phyloP scores from a whole-genome alignment of 1,140 invertebrate genomes.

The Drosophila guanche region DNA sequence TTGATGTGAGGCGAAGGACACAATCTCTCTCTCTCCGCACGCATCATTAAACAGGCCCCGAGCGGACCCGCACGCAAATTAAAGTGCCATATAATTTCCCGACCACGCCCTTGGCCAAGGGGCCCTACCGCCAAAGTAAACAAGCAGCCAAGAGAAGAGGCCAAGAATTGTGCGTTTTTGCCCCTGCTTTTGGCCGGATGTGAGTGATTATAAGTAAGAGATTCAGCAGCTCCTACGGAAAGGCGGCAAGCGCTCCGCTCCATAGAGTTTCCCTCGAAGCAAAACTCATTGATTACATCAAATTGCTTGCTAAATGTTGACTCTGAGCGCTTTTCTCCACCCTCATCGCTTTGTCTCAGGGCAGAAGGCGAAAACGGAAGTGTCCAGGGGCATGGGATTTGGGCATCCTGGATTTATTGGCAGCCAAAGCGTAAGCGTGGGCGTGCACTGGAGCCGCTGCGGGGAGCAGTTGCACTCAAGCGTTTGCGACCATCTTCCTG shows the following conservation, averaged over 20 bases:
- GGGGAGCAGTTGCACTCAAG: slow-evolving; percentile 10
- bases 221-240: slow-evolving; percentile 17
- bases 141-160: slow-evolving; percentile 6
- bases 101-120: slow-evolving; percentile 27
- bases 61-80: slow-evolving; percentile 59
- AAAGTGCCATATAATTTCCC: slow-evolving; percentile 64
- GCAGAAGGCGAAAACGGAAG: slow-evolving; percentile 57
- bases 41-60: slow-evolving; percentile 64
- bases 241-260: not conserved
- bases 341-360: slow-evolving; percentile 7
- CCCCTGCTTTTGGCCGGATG: slow-evolving; percentile 35
- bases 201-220: slow-evolving; percentile 76
- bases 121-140: no score
- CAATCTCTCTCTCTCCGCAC: slow-evolving; percentile 13
- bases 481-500: not conserved
- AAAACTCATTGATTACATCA: slow-evolving; percentile 67
- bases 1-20: not conserved
- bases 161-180: slow-evolving; percentile 21
- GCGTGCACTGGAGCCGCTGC: slow-evolving; percentile 13
- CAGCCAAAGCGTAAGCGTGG: slow-evolving; percentile 36
- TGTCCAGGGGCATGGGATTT: slow-evolving; percentile 56
- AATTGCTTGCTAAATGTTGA: slow-evolving; percentile 70
- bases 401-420: slow-evolving; percentile 56
- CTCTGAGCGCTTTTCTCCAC: slow-evolving; percentile 23
- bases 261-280: slow-evolving; percentile 20